These are phyloP conservation scores for Grantiella picta DNA, from an alignment of 2,113 vertebrate genomes.

Conservation along the genomic window DNA sequence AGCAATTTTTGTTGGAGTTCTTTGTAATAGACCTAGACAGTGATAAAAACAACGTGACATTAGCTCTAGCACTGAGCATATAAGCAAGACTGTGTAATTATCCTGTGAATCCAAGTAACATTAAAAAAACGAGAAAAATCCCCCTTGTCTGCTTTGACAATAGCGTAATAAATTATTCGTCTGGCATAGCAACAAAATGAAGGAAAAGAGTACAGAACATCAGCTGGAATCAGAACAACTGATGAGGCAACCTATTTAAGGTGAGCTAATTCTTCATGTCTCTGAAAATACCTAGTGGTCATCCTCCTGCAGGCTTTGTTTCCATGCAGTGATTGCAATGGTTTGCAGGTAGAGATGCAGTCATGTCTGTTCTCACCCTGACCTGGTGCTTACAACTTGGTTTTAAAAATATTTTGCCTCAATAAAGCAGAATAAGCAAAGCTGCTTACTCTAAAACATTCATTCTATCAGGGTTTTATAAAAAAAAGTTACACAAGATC, in stretches of 20 bases:
- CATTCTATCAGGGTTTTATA: not conserved
- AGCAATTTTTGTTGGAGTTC: not conserved
- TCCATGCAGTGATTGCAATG: not conserved
- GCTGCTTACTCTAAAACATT: not conserved
- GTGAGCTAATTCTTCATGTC: not conserved
- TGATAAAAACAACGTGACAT: not conserved
- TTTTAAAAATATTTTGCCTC: not conserved
- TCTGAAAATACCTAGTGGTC: not conserved
- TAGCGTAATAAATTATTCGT: not conserved
- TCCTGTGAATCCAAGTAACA: not conserved
- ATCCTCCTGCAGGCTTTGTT: not conserved
- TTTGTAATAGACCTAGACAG: not conserved
- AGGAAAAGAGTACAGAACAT: not conserved
- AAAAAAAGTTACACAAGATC: not conserved
- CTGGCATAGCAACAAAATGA: not conserved
- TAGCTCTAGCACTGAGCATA: not conserved
- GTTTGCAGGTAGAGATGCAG: not conserved
- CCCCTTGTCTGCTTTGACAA: not conserved
- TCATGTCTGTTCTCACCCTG: not conserved
- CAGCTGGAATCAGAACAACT: not conserved
- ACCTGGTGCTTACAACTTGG: not conserved
- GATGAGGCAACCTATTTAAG: not conserved
- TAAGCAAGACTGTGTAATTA: not conserved
- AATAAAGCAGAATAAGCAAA: not conserved
- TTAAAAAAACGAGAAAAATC: not conserved